Evolutionary conservation across 2,888 invertebrate genomes (phyloP).

Genomic region (Caenorhabditis becei): DNA sequence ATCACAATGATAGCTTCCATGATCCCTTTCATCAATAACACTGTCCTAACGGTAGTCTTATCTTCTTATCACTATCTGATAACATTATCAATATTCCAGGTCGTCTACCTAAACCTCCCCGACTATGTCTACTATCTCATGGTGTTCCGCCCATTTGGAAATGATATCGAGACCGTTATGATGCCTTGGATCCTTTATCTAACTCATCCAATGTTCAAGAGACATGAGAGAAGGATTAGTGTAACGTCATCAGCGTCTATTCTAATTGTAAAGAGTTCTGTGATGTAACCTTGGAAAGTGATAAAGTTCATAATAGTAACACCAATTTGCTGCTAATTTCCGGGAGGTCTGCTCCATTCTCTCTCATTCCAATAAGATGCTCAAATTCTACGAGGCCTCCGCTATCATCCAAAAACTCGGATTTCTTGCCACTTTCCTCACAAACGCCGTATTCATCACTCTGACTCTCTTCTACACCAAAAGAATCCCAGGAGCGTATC

Average conservation of each 20-base stretch:
- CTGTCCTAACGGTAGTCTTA: slow-evolving; percentile 26
- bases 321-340: no score
- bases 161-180: slow-evolving; percentile 39
- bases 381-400: no score
- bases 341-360: no score
- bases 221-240: neutral
- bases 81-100: slow-evolving; percentile 19
- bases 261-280: neutral
- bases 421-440: no score
- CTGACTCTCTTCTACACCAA: neutral
- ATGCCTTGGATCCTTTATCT: slow-evolving; percentile 43
- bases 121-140: slow-evolving; percentile 37
- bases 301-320: no score
- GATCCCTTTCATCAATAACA: slow-evolving; percentile 45
- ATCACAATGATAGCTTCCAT: slow-evolving; percentile 46
- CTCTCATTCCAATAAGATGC: no score
- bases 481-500: neutral
- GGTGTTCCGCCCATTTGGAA: slow-evolving; percentile 46
- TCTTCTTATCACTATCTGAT: neutral
- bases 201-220: slow-evolving; percentile 49
- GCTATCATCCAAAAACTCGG: no score
- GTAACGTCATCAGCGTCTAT: slow-evolving; percentile 11
- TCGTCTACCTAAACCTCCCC: slow-evolving; percentile 25
- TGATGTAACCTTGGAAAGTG: no score
- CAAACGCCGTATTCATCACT: no score